These are phyloP conservation scores for Reticulitermes speratus DNA, from an alignment of 1,140 invertebrate species.

Conservation along the genomic window DNA sequence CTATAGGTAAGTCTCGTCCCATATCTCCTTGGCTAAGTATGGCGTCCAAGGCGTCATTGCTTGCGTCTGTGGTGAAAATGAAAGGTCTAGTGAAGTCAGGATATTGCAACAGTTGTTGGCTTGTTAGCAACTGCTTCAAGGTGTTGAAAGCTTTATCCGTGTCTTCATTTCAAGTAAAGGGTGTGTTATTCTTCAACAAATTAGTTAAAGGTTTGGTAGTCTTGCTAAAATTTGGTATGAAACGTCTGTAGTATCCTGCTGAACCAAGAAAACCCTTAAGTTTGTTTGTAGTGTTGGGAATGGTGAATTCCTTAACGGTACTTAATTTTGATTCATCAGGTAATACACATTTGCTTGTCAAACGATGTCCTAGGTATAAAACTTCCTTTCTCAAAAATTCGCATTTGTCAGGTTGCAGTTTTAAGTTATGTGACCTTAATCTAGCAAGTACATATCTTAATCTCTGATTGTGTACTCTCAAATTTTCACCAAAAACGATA, in stretches of 20 bases:
- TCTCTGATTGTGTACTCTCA: conserved; percentile 43
- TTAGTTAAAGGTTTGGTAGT: conserved; percentile 45
- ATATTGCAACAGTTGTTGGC: not conserved
- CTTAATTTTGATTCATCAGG: conserved; percentile 48
- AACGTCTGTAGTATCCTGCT: conserved; percentile 47
- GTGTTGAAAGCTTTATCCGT: conserved; percentile 42
- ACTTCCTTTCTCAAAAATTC: conserved; percentile 50
- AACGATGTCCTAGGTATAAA: conserved; percentile 47
- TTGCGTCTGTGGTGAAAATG: conserved; percentile 29
- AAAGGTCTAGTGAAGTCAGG: conserved; percentile 20
- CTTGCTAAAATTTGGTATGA: conserved; percentile 44
- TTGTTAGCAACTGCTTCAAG: conserved; percentile 31
- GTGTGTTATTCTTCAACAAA: conserved; percentile 43
- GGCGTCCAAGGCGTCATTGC: conserved; percentile 31
- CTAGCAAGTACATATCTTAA: conserved; percentile 43
- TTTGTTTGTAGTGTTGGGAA: conserved; percentile 45
- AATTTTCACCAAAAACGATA: conserved; percentile 42
- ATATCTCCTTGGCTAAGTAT: conserved; percentile 33
- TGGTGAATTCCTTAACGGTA: conserved; percentile 44
- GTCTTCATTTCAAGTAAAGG: conserved; percentile 39
- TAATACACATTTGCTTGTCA: conserved; percentile 45
- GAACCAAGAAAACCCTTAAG: conserved; percentile 50
- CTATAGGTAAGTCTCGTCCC: conserved; percentile 34
- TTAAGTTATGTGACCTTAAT: conserved; percentile 45
- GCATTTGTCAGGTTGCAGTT: conserved; percentile 51